Base-by-base conservation (phyloP, 2,113 vertebrate species). In the Falcunculus frontatus region DNA sequence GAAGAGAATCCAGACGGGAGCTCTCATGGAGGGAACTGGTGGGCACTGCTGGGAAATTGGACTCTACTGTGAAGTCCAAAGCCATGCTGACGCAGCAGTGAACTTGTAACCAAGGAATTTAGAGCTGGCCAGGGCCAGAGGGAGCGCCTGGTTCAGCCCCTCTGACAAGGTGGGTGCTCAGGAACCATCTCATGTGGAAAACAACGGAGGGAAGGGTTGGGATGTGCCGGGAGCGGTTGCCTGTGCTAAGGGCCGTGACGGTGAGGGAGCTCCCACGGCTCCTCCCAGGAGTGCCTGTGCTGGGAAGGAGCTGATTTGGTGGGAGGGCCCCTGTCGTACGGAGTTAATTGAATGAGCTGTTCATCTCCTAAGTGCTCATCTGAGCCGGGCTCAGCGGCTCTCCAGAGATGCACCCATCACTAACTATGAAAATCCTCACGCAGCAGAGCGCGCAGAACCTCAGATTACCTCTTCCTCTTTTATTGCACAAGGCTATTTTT, bases 321-420 rank as follows among this genome's bases (percentile, higher is more conserved):
- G 92, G 95, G 95, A 95, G 92, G 84, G 55, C 46, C 70, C 44
- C 82, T 79, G 90, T 89, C 11, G 0, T 16, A 10, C 12, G 4
- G 5, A 68, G 88, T 80, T 92, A 95, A 94, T 93, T 93, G 78
- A 79, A 83, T 85, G 60, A 94, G 79, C 83, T 70, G 85, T 73
- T 94, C 92, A 22, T 91, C 85, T 92, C 52, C 49, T 65, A 63
- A 83, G 90, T 93, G 95, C 95, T 95, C 79, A 60, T 90, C 63
- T 44, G 83, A 82, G 88, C 82, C 9, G 0, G 37, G 53, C 92
- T 85, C 56, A 42, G 82, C 0, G 0, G 46, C 90, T 93, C 95
- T 92, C 90, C 82, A 41, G 96, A 94, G 96, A 79, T 68, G 82
- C 82, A 60, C 49, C 84, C 90, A 83, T 94, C 90, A 75, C 82